Evolutionary conservation across 2,113 vertebrate genomes (phyloP).

Genomic region (Columbina picui): DNA sequence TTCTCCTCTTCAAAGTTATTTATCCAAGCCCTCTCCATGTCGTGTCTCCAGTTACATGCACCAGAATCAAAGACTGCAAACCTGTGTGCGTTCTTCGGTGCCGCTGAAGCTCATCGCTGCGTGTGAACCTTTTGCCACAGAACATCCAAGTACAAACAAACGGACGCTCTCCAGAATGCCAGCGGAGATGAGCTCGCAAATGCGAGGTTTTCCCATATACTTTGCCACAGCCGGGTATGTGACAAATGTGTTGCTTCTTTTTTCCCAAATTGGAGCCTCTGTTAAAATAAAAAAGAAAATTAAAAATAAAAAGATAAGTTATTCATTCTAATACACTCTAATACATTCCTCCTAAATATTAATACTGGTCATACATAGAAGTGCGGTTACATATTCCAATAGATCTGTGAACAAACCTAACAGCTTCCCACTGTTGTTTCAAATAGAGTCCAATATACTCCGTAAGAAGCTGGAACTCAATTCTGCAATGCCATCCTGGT

Average conservation of each 20-base stretch:
- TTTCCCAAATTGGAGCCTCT: slow-evolving; percentile 95
- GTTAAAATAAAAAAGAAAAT: slow-evolving; percentile 41
- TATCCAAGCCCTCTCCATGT: background rate
- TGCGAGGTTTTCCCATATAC: slow-evolving; percentile 98
- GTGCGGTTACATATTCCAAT: background rate
- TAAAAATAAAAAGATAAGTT: background rate
- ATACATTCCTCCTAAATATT: background rate
- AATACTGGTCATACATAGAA: background rate
- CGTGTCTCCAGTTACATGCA: background rate
- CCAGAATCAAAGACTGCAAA: slow-evolving; percentile 72
- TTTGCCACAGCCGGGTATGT: slow-evolving; percentile 97
- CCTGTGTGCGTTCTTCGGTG: slow-evolving; percentile 99
- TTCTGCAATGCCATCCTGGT: background rate
- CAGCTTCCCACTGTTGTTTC: background rate
- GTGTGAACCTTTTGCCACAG: slow-evolving; percentile 98
- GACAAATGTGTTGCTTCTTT: slow-evolving; percentile 99
- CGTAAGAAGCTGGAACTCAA: background rate
- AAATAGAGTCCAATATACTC: background rate
- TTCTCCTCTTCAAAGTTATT: slow-evolving; percentile 8
- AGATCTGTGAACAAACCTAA: background rate
- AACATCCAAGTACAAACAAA: slow-evolving; percentile 99
- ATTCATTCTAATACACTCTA: background rate
- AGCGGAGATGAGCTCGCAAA: slow-evolving; percentile 97
- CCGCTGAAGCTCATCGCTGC: slow-evolving; percentile 97
- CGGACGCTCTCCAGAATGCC: slow-evolving; percentile 98